Evolutionary conservation across 2,113 vertebrate species (phyloP).

Genomic region (Oncorhynchus mykiss): DNA sequence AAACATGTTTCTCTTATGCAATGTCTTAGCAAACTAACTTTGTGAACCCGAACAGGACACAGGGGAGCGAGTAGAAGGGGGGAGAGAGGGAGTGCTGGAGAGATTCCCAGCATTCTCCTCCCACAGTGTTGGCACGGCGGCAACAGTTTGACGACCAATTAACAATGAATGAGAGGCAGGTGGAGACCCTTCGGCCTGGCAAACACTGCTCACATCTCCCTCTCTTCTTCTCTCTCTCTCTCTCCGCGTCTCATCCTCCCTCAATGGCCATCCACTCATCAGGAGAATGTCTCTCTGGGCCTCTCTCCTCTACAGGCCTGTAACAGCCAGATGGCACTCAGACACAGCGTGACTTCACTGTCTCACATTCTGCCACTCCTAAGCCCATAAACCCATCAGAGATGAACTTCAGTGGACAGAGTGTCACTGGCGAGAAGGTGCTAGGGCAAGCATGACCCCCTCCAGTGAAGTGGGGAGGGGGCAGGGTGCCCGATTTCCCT

Average conservation of each 20-base stretch:
- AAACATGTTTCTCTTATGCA: slow-evolving; percentile 34
- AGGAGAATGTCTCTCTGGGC: neutral
- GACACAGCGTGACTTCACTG: slow-evolving; percentile 16
- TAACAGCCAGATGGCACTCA: slow-evolving; percentile 37
- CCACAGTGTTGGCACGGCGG: slow-evolving; percentile 45
- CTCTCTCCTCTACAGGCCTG: slow-evolving; percentile 14
- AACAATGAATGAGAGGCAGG: slow-evolving; percentile 49
- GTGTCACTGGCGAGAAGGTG: too few species aligned
- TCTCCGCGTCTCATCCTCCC: neutral
- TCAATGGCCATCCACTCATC: neutral
- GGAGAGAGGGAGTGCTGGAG: neutral
- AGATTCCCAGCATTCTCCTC: slow-evolving; percentile 30
- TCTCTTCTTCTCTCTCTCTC: neutral
- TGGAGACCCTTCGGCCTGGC: slow-evolving; percentile 32
- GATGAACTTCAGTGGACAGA: too few species aligned
- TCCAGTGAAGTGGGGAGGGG: too few species aligned
- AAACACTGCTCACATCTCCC: neutral
- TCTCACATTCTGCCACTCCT: neutral
- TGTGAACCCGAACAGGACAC: neutral
- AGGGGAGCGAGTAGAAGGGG: neutral
- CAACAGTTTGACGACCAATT: slow-evolving; percentile 55
- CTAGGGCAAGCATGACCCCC: too few species aligned
- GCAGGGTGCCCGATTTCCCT: too few species aligned
- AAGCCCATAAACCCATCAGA: neutral
- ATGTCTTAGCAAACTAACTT: neutral